Evolutionary conservation across 2,113 vertebrate genomes (phyloP).

Genomic region (Ceyx melanurus): DNA sequence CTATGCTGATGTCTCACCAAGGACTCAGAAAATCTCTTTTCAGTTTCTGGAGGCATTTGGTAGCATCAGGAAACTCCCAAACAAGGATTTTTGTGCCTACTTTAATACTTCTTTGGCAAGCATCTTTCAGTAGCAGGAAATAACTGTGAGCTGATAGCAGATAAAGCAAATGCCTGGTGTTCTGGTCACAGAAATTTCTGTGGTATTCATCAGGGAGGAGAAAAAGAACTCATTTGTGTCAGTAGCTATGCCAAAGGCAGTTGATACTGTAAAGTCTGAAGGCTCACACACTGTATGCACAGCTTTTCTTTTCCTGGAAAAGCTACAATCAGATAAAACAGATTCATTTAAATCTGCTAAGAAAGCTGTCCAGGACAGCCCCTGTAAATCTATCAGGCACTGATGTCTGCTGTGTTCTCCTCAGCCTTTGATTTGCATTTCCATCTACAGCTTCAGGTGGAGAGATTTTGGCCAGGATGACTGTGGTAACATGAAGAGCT

Average conservation of each 20-base stretch:
- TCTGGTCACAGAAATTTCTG: conserved; percentile 48
- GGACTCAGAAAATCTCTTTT: neutral
- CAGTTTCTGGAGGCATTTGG: neutral
- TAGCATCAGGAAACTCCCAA: neutral
- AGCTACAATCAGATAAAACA: conserved; percentile 71
- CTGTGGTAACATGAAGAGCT: conserved; percentile 40
- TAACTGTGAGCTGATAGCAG: conserved; percentile 44
- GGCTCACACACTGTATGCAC: conserved; percentile 7
- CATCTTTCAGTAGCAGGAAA: conserved; percentile 56
- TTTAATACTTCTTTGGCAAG: conserved; percentile 30
- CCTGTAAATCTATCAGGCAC: conserved; percentile 63
- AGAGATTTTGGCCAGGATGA: conserved; percentile 51
- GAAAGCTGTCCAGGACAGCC: conserved; percentile 41
- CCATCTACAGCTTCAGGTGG: conserved; percentile 61
- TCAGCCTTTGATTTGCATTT: conserved; percentile 64
- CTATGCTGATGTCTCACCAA: neutral
- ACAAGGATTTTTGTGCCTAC: conserved; percentile 25
- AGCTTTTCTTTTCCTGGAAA: conserved; percentile 66
- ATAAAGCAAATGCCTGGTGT: conserved; percentile 40
- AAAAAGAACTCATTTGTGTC: conserved; percentile 32
- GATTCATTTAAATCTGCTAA: conserved; percentile 34
- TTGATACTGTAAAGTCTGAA: conserved; percentile 49
- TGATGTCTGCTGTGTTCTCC: conserved; percentile 49
- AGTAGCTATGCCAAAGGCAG: conserved; percentile 27
- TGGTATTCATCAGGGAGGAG: conserved; percentile 44